A percentile compares a stretch with the other conserved stretches of the same genome.
phyloP scores from a whole-genome alignment of 1,140 invertebrate species.

The Drosophila guanche region DNA sequence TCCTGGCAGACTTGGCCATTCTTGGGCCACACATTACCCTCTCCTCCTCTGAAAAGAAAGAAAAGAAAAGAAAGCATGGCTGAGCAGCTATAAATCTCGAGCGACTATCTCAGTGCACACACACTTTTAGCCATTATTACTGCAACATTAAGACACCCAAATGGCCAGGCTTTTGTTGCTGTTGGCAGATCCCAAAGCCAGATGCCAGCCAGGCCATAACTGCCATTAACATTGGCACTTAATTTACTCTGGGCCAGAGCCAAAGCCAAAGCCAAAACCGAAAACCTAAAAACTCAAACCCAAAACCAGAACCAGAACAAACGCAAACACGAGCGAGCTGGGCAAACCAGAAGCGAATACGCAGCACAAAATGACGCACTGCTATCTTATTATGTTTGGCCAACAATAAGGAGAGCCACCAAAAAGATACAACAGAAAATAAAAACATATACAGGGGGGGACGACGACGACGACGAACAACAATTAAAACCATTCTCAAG shows the following conservation, averaged over 20 bases:
- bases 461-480: constrained; percentile 50
- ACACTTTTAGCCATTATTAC: constrained; percentile 78
- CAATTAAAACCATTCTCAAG: constrained; percentile 78
- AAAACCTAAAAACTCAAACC: constrained; percentile 40
- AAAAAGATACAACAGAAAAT: constrained; percentile 33
- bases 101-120: constrained; percentile 69
- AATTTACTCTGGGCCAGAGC: constrained; percentile 77
- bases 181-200: constrained; percentile 67
- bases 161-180: constrained; percentile 68
- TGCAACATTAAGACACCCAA: constrained; percentile 78
- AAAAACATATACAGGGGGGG: constrained; percentile 40
- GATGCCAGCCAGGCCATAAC: constrained; percentile 72
- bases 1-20: background rate
- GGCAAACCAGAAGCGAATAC: constrained; percentile 45
- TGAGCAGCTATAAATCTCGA: constrained; percentile 67
- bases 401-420: constrained; percentile 66
- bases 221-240: constrained; percentile 81
- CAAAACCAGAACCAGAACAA: constrained; percentile 76
- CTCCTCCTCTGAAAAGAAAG: too few relatives aligned
- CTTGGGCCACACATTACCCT: constrained; percentile 34
- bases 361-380: constrained; percentile 59
- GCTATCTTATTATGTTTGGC: constrained; percentile 78
- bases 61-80: constrained; percentile 30
- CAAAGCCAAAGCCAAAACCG: constrained; percentile 64
- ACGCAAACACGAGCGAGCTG: constrained; percentile 32